phyloP scores from a whole-genome alignment of 1,140 invertebrate species.

The Myzus persicae region DNA sequence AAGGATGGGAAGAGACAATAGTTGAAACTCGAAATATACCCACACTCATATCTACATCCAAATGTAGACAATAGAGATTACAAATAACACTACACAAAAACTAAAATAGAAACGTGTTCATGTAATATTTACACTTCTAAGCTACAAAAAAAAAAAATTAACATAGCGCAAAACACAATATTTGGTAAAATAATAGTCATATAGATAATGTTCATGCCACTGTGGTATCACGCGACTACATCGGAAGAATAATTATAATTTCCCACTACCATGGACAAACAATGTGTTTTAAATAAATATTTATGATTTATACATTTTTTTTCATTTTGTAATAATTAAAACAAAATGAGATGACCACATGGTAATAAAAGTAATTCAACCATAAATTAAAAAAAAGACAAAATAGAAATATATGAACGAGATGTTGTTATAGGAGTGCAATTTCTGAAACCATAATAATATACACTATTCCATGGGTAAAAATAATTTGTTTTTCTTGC shows the following conservation, averaged over 20 bases:
- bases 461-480: background rate
- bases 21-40: background rate
- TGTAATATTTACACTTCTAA: background rate
- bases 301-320: background rate
- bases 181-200: background rate
- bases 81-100: background rate
- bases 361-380: background rate
- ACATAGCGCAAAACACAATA: background rate
- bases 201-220: background rate
- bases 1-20: background rate
- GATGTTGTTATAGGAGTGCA: background rate
- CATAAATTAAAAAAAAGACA: background rate
- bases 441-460: slow-evolving; percentile 2
- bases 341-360: background rate
- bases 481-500: background rate
- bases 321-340: background rate
- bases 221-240: background rate
- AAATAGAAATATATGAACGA: background rate
- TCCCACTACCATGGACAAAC: background rate
- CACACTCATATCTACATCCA: background rate
- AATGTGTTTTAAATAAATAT: slow-evolving; percentile 1
- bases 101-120: background rate
- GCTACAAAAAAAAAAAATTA: background rate
- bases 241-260: slow-evolving; percentile 1
- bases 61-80: background rate